Percentiles rank a stretch among this genome's conserved stretches.
phyloP scores from a whole-genome alignment of 2,113 vertebrate species.

The Leucosticte australis region DNA sequence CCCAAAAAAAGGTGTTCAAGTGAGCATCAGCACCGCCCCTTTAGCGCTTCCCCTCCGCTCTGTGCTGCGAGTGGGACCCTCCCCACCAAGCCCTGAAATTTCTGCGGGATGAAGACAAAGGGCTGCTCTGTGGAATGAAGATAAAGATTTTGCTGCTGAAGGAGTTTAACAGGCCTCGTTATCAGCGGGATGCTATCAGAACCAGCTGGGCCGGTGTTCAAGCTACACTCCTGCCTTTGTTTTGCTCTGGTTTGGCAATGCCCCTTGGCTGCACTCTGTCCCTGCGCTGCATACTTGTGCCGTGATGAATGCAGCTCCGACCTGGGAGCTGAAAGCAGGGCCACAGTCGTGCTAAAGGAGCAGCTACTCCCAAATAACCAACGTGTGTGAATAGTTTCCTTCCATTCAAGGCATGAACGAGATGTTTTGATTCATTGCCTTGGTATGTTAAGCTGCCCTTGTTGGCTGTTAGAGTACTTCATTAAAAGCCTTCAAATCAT shows the following conservation, averaged over 20 bases:
- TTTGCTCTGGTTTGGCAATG: background rate
- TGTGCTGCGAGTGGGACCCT: background rate
- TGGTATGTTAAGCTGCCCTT: conserved; percentile 58
- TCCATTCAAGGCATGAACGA: conserved; percentile 60
- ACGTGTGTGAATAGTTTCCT: conserved; percentile 47
- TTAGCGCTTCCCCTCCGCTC: background rate
- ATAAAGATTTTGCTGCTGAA: conserved; percentile 17
- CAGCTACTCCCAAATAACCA: conserved; percentile 42
- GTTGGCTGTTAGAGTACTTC: conserved; percentile 23
- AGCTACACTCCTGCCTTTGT: conserved; percentile 16
- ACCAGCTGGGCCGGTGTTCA: conserved; percentile 15
- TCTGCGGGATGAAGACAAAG: background rate
- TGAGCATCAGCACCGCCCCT: background rate
- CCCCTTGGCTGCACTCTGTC: conserved; percentile 27
- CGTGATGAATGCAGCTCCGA: background rate
- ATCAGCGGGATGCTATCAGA: conserved; percentile 23
- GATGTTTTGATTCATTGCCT: conserved; percentile 44
- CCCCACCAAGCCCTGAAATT: background rate
- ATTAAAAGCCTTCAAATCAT: conserved; percentile 17
- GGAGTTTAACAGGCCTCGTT: conserved; percentile 1
- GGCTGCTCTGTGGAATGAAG: background rate
- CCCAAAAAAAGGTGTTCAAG: background rate
- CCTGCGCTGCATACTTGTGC: conserved; percentile 1
- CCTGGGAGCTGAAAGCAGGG: background rate
- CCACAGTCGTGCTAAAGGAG: background rate